Evolutionary conservation across 2,113 vertebrate species (phyloP), one percentile per base, ranked within the genome.

Genomic region (Maylandia zebra): DNA sequence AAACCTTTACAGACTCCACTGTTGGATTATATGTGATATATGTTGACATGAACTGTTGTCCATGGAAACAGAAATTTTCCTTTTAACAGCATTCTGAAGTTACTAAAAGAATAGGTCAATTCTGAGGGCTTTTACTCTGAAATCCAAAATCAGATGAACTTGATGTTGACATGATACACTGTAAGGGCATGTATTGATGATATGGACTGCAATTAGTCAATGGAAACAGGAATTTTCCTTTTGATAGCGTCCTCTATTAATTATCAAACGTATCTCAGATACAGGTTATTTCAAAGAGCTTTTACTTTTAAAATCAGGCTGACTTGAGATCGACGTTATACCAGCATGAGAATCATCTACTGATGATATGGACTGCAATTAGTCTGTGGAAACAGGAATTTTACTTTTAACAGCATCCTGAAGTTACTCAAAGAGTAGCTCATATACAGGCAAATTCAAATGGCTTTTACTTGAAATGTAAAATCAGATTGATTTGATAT

Each of bases 41-140:
- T 38, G 34, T 38, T 66, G 34, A 38, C 34, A 66, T 66, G 34
- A 13, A 38, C 61, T 13, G 7, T 0, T 8, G 34, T 66, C 32
- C 32, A 66, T n/a, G 61, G 34, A 66, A 66, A 66, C 17, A 8
- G 19, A 0, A 0, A 12, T 38, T n/a, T 66, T 5, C 19, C 34
- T 66, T 66, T 0, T 66, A 66, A 38, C 32, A 38, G 6, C 17
- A 66, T 66, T 64, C 17, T 2, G 32, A 66, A 66, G 61, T 66
- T 66, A 36, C 3, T 66, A 12, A n/a, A 66, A 66, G 0, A 1
- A 66, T 66, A 66, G 61, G 4, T 64, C 2, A 64, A 64, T 64
- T 64, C 59, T 36, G 17, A 64, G 32, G 32, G 61, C 10, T 59
- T 59, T 59, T 38, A 66, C 34, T 66, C 10, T n/a, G 61, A 12